A percentile compares a stretch with the other conserved stretches of the same genome.
phyloP scores from a whole-genome alignment of 2,888 invertebrate species.

The Polyploca ridens region DNA sequence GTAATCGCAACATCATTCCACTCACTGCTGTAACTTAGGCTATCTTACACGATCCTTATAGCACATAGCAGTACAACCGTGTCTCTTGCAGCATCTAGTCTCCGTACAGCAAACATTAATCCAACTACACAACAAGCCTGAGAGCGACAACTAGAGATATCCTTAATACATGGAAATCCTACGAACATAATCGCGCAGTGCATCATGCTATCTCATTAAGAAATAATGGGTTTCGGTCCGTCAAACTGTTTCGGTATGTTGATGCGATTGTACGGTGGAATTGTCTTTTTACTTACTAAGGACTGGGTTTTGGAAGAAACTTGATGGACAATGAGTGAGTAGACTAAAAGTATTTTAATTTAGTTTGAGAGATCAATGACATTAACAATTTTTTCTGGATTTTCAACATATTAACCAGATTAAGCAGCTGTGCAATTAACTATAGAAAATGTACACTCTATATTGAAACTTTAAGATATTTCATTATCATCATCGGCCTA shows the following conservation, averaged over 20 bases:
- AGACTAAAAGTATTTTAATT: too few species aligned
- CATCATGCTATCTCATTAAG: conserved; percentile 6
- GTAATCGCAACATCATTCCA: background rate
- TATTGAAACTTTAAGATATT: too few species aligned
- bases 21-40: conserved; percentile 32
- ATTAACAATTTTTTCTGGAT: too few species aligned
- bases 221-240: conserved; percentile 5
- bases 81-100: conserved; percentile 36
- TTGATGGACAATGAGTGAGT: too few species aligned
- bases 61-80: conserved; percentile 41
- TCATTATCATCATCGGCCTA: too few species aligned
- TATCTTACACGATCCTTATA: conserved; percentile 45
- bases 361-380: too few species aligned
- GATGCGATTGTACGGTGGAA: background rate
- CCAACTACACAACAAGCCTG: conserved; percentile 39
- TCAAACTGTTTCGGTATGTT: background rate
- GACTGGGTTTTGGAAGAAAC: background rate
- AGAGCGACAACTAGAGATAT: background rate
- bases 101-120: conserved; percentile 61
- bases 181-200: background rate
- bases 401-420: too few species aligned
- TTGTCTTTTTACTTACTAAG: background rate
- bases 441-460: too few species aligned
- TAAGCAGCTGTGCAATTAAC: too few species aligned
- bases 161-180: conserved; percentile 7